Percentiles rank a stretch among this genome's conserved stretches.
These are phyloP conservation scores for Pelusios castaneus DNA, from an alignment of 2,113 vertebrate genomes.

Conservation along the genomic window DNA sequence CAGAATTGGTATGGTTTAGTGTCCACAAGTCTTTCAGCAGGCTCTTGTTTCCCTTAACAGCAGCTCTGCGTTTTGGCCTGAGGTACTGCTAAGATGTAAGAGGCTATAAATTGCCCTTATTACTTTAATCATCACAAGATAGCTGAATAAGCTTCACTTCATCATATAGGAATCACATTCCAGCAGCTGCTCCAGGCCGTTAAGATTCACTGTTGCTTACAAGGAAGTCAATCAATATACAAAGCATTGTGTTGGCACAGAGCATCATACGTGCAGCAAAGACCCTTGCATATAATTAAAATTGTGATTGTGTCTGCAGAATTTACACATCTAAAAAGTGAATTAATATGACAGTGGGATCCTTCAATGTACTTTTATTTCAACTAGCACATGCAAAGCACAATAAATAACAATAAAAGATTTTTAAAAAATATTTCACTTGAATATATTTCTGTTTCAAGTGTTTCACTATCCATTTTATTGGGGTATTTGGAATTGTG, in stretches of 20 bases:
- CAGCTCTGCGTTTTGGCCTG: constrained; percentile 35
- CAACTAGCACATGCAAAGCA: constrained; percentile 24
- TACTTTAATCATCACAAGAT: constrained; percentile 47
- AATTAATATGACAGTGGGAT: constrained; percentile 39
- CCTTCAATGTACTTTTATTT: constrained; percentile 31
- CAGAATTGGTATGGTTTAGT: constrained; percentile 29
- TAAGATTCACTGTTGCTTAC: constrained; percentile 46
- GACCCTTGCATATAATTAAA: not conserved
- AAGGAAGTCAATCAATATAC: constrained; percentile 46
- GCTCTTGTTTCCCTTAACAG: constrained; percentile 34
- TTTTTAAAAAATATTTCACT: not conserved
- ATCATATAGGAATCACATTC: constrained; percentile 50
- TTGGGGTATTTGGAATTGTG: constrained; percentile 1
- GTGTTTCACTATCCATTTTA: not conserved
- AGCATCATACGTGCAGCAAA: not conserved
- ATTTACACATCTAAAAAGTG: not conserved
- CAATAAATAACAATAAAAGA: not conserved
- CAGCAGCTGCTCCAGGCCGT: constrained; percentile 54
- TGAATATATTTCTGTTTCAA: not conserved
- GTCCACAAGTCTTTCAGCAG: not conserved
- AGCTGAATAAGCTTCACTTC: constrained; percentile 55
- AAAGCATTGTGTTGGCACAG: constrained; percentile 7
- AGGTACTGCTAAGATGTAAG: constrained; percentile 18
- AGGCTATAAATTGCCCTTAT: constrained; percentile 61
- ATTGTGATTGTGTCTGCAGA: not conserved